A percentile compares a stretch with the other conserved stretches of the same genome.
Evolutionary conservation across 2,797 vertebrate genomes (phyloP).

Genomic region (Manis pentadactyla): DNA sequence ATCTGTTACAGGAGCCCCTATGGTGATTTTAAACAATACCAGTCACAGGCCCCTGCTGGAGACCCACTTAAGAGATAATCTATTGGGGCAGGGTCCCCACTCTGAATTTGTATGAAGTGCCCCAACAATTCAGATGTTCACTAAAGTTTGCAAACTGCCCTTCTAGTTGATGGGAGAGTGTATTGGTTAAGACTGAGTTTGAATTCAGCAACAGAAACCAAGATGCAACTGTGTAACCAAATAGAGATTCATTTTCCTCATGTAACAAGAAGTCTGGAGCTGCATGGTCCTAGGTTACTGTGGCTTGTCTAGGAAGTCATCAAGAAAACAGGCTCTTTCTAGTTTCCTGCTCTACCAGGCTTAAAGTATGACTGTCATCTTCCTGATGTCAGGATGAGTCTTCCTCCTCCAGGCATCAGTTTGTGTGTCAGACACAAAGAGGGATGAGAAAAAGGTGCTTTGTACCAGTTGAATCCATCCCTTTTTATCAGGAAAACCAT

Average conservation of each 20-base stretch:
- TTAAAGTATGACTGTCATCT: not conserved
- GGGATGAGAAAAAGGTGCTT: not conserved
- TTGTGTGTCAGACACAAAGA: not conserved
- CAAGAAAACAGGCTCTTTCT: not conserved
- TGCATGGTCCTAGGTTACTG: not conserved
- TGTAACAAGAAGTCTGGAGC: not conserved
- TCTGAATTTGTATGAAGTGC: not conserved
- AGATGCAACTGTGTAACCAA: not conserved
- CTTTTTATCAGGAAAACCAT: not conserved
- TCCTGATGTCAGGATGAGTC: not conserved
- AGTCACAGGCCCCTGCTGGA: not conserved
- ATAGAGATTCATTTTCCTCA: not conserved
- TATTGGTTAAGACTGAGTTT: not conserved
- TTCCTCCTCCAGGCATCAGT: not conserved
- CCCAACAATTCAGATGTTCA: not conserved
- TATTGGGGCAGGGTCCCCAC: too few relatives aligned
- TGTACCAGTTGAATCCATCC: not conserved
- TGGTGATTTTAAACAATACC: not conserved
- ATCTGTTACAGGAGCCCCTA: not conserved
- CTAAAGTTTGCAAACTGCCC: not conserved
- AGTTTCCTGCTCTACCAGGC: not conserved
- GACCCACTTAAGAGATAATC: not conserved
- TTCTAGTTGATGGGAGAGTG: not conserved
- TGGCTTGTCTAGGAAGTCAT: not conserved
- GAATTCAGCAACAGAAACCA: not conserved